Base-by-base conservation (phyloP, 92 coral and sea anemone species). In the Umimayanthus chanpuru region DNA sequence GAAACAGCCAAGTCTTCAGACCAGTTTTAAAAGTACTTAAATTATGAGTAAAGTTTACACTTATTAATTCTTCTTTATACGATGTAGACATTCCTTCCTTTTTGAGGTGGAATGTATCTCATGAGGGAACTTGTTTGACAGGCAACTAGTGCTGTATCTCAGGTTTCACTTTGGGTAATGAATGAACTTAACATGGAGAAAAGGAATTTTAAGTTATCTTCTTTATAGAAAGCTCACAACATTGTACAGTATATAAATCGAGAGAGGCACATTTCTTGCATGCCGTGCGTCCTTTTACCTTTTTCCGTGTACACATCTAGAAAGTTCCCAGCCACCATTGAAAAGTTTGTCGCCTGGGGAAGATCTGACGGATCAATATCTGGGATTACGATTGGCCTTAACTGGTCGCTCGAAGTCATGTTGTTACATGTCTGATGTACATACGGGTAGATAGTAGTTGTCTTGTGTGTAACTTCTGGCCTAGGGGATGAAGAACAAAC, bases 241-340 rank as follows among this genome's bases (percentile, higher is more conserved):
- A 14, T 61, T 20, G 26, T 3, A 20, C 26, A 61, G 23, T 26
- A 61, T 61, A 20, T 18, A 61, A 61, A 2, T 7, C 26, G 7
- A 23, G 5, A 61, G 25, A 61, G 56, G 26, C 68, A 61, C 68
- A 76, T 43, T 76, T 76, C 23, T 30, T 21, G 23, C 43, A 16
- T 32, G 6, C 21, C 36, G 36, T 1, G 16, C 6, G 0, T 61
- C 10, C 6, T 65, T 43, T 47, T 88, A 95, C 98, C 92, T 28
- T 91, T 77, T 68, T 94, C 96, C 12, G 91, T 81, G 81, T 97
- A 97, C 78, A 97, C 95, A 26, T 97, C 97, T 40, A 92, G 88
- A 71, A 97, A 97, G 78, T 95, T 94, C 32, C 99, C 99, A 55
- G 99, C 99, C 50, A 94, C 98, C 99, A 97, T 97, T 29, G 99